phyloP scores from a whole-genome alignment of 2,888 invertebrate species.

The Catocala nupta region DNA sequence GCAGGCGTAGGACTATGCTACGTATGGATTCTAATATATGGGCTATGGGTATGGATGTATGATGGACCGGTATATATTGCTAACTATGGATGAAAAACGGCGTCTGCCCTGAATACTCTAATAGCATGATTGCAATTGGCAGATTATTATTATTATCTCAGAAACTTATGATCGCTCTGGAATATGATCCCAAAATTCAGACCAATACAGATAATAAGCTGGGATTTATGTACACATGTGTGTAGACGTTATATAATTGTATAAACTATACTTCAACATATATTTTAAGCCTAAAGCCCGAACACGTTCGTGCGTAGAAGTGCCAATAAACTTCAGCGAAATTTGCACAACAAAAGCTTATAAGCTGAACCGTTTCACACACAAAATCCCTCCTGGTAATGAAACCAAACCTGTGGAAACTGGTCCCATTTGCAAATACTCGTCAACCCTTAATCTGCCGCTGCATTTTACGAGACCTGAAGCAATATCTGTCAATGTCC shows the following conservation, averaged over 20 bases:
- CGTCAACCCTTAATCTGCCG: conserved; percentile 83
- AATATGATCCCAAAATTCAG: no score
- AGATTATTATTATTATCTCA: no score
- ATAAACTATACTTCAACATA: neutral
- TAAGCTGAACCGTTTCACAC: conserved; percentile 65
- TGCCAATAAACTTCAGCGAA: conserved; percentile 55
- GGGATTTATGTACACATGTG: neutral
- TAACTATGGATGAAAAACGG: no score
- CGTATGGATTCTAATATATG: no score
- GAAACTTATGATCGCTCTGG: no score
- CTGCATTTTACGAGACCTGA: conserved; percentile 84
- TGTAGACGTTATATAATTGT: neutral
- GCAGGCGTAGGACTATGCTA: no score
- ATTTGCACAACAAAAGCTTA: conserved; percentile 69
- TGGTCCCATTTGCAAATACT: conserved; percentile 83
- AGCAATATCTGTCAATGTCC: conserved; percentile 87
- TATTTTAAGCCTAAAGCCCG: conserved; percentile 20
- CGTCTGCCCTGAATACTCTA: no score
- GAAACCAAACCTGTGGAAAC: conserved; percentile 72
- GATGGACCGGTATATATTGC: no score
- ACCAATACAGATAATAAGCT: neutral
- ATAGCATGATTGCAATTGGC: no score
- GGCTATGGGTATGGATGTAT: no score
- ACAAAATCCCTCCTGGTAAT: conserved; percentile 69
- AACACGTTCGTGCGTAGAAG: conserved; percentile 48